Evolutionary conservation across 2,888 invertebrate genomes (phyloP).

Genomic region (Chalcosyrphus nemorum): DNA sequence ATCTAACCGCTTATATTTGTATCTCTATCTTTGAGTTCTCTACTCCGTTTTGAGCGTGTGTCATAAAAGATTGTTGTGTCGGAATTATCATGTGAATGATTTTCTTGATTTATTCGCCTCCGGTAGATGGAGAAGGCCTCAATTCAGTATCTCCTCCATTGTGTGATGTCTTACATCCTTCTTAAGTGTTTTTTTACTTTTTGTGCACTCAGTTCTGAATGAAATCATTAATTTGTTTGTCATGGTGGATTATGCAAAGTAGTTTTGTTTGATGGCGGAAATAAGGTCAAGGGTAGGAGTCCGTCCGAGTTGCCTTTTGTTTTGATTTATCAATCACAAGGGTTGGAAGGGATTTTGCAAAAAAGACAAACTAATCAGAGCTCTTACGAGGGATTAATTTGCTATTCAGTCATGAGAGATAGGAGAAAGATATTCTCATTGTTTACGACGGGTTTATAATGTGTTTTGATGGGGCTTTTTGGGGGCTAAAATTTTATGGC

Average conservation of each 20-base stretch:
- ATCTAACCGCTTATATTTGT: not conserved
- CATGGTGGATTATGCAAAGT: not conserved
- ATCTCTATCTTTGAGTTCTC: not conserved
- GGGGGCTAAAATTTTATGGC: not conserved
- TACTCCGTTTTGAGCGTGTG: not conserved
- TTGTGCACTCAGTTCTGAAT: not conserved
- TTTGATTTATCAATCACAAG: not conserved
- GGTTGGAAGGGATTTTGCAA: not conserved
- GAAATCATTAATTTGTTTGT: not conserved
- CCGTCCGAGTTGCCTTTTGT: too few relatives aligned
- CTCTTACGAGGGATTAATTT: not conserved
- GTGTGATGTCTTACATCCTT: conserved; percentile 16
- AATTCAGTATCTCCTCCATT: conserved; percentile 33
- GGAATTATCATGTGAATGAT: conserved; percentile 50
- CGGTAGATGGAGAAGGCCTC: not conserved
- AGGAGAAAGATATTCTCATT: not conserved
- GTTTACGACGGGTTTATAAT: not conserved
- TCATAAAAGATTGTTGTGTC: conserved; percentile 8
- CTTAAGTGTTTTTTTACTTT: too few relatives aligned
- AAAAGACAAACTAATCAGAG: not conserved
- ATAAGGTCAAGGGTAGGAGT: not conserved
- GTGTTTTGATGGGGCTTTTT: not conserved
- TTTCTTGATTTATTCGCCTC: conserved; percentile 47
- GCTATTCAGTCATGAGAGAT: not conserved
- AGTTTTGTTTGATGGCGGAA: not conserved